Evolutionary conservation across 2,888 invertebrate species (phyloP).

Genomic region (Sympetrum striolatum): DNA sequence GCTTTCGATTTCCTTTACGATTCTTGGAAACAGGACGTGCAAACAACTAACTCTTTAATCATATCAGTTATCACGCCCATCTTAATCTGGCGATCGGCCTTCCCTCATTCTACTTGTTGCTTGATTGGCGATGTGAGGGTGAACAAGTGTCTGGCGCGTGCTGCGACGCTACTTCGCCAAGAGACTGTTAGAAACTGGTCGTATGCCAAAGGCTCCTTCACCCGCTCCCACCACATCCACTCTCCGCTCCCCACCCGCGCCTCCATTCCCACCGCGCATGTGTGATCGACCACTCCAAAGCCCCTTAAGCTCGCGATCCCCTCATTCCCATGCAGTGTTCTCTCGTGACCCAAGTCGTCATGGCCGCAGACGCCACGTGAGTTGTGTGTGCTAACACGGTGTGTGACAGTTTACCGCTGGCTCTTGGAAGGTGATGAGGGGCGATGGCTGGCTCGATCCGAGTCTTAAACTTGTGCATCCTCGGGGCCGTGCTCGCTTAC

Average conservation of each 20-base stretch:
- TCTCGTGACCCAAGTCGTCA: slow-evolving; percentile 1
- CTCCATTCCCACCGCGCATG: not conserved
- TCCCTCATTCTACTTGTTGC: slow-evolving; percentile 24
- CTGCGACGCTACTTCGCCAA: not conserved
- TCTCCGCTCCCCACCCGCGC: not conserved
- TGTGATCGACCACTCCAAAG: not conserved
- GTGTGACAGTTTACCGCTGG: not conserved
- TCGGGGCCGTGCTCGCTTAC: not conserved
- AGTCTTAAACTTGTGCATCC: not conserved
- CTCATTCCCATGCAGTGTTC: not conserved
- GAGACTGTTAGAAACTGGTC: not conserved
- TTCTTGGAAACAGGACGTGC: not conserved
- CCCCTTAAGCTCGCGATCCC: not conserved
- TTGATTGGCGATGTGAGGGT: slow-evolving; percentile 1
- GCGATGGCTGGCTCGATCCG: not conserved
- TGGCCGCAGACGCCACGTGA: slow-evolving; percentile 15
- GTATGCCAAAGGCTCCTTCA: not conserved
- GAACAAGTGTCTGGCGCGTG: slow-evolving; percentile 26
- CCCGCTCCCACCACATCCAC: not conserved
- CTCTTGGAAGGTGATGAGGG: not conserved
- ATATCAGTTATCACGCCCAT: not conserved
- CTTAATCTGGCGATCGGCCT: not conserved
- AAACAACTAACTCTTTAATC: not conserved
- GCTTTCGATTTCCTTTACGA: not conserved
- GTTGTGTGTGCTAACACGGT: not conserved